Conservation (phyloP, 2,888 invertebrate species). For the Ellobium chinense region DNA sequence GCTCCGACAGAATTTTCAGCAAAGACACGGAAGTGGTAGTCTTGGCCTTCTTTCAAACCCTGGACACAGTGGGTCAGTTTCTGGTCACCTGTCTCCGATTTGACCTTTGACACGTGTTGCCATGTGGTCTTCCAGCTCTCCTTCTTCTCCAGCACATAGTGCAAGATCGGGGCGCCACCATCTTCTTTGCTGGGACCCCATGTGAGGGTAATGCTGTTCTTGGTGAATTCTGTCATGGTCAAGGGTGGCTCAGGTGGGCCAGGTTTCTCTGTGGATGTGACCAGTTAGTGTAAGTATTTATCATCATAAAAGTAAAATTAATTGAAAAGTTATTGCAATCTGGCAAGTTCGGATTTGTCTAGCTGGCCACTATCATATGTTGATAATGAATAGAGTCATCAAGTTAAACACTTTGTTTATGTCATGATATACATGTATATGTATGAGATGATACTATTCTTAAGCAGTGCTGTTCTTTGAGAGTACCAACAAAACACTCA, state of each 20-base stretch:
- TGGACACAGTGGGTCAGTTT: constrained; percentile 58
- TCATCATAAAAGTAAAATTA: no score
- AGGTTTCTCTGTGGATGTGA: constrained; percentile 63
- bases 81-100: constrained; percentile 76
- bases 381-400: no score
- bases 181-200: constrained; percentile 81
- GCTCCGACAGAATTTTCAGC: constrained; percentile 91
- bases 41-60: constrained; percentile 87
- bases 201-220: constrained; percentile 62
- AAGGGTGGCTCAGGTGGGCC: constrained; percentile 67
- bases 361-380: no score
- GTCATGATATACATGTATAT: no score
- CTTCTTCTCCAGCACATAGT: constrained; percentile 89
- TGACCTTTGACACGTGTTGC: constrained; percentile 77
- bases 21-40: constrained; percentile 92
- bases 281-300: no score
- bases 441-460: no score
- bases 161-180: constrained; percentile 88
- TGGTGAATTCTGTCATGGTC: constrained; percentile 61
- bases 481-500: no score
- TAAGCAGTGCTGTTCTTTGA: no score
- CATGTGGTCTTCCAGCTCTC: constrained; percentile 80
- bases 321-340: no score
- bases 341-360: no score
- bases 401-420: background rate